Evolutionary conservation across 1,140 invertebrate genomes (phyloP), one percentile per base, ranked within the genome.

Genomic region (Orchesella cincta): DNA sequence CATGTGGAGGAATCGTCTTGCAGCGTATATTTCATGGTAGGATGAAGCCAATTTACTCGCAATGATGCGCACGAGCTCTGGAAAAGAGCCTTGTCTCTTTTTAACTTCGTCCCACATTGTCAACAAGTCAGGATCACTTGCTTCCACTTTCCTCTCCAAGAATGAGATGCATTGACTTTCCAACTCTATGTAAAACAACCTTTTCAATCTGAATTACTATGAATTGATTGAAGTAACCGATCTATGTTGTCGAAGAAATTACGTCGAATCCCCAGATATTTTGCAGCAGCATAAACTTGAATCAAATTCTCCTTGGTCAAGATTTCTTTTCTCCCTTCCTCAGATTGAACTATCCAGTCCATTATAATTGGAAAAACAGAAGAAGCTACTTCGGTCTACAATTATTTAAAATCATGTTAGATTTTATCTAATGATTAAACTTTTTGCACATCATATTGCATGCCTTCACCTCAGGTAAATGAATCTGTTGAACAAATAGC

Each of bases 311-410:
- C 70, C 0, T 33, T 36, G 12, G 39, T 74, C 20, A 81, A 70
- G 0, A 79, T 39, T 18, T 14, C 29, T 31, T 2, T 12, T 70
- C 76, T 76, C 26, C 31, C 71, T 26, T 73, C 31, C 16, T 78
- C 75, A 12, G 73, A 36, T 14, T 73, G 39, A 1, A 79, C 16
- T 51, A 81, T 79, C 80, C 80, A 81, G 36, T 81, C 75, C 73
- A 81, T 76, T 20, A 81, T 8, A 29, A 36, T 54, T 1, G 72
- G 75, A 64, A 81, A 81, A 26, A 64, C 75, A 16, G 54, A 23
- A 1, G 33, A 1, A 1, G n/a, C 16, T 35, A 78, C 57, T 34
- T 75, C 51, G 26, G 70, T 16, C 54, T 75, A 54, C 62, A 23
- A 57, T 28, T 72, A 31, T 20, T 34, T 14, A 62, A 46, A 29